Percentiles rank a stretch among this genome's conserved stretches.
Evolutionary conservation across 2,797 vertebrate genomes (phyloP).

Genomic region (Xenentodon cancila): DNA sequence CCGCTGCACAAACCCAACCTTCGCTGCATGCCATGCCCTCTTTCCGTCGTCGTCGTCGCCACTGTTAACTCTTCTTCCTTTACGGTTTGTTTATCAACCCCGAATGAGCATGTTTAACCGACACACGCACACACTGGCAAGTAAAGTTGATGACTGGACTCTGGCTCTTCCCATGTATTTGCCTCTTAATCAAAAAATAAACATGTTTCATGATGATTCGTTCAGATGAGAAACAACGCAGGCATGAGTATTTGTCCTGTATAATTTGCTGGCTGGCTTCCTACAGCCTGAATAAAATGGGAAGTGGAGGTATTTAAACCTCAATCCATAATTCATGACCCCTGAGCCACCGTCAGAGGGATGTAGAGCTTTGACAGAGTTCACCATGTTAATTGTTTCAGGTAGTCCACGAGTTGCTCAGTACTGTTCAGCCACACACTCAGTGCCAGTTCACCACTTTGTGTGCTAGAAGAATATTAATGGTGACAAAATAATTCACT

Average conservation of each 20-base stretch:
- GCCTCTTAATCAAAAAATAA: background rate
- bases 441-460: constrained; percentile 37
- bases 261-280: constrained; percentile 13
- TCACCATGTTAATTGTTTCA: constrained; percentile 68
- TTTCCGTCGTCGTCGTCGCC: constrained; percentile 15
- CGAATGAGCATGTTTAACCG: constrained; percentile 30
- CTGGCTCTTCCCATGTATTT: background rate
- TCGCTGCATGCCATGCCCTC: constrained; percentile 52
- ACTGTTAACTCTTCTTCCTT: constrained; percentile 22
- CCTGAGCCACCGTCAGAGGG: constrained; percentile 47
- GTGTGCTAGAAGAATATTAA: constrained; percentile 39
- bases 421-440: constrained; percentile 23
- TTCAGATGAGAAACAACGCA: constrained; percentile 27
- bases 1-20: constrained; percentile 39
- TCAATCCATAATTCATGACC: constrained; percentile 77
- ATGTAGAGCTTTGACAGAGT: constrained; percentile 65
- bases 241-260: constrained; percentile 6
- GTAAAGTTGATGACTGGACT: constrained; percentile 15
- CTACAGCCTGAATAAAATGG: constrained; percentile 15
- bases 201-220: constrained; percentile 23
- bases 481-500: constrained; percentile 49
- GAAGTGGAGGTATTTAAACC: constrained; percentile 42
- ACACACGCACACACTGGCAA: constrained; percentile 51
- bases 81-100: constrained; percentile 24
- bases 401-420: constrained; percentile 32